A percentile compares a stretch with the other conserved stretches of the same genome.
Evolutionary conservation across 2,888 invertebrate species (phyloP).

Genomic region (Rapana venosa): DNA sequence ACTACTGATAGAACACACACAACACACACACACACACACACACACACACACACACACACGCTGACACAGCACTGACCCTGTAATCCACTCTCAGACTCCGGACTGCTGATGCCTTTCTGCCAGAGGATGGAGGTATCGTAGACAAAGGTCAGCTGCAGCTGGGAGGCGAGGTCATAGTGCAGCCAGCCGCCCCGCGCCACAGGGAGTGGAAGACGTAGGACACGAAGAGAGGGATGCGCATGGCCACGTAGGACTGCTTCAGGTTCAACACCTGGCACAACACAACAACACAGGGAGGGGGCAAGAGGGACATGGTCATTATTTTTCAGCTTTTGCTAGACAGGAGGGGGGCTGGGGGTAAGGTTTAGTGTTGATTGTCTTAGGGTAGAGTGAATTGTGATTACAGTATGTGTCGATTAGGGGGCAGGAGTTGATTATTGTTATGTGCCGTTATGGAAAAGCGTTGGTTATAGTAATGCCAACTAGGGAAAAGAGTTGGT

Average conservation of each 20-base stretch:
- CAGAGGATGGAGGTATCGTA: constrained; percentile 77
- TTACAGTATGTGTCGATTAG: too few relatives aligned
- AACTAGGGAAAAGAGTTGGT: too few relatives aligned
- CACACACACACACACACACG: not conserved
- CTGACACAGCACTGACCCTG: constrained; percentile 62
- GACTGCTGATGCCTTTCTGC: constrained; percentile 75
- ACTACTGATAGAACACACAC: not conserved
- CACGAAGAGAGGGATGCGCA: constrained; percentile 75
- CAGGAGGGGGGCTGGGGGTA: too few relatives aligned
- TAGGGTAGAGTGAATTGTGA: too few relatives aligned
- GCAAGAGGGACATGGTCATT: too few relatives aligned
- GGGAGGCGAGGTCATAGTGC: constrained; percentile 73
- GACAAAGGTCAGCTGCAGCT: constrained; percentile 75
- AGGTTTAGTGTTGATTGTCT: too few relatives aligned
- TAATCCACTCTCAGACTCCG: constrained; percentile 60
- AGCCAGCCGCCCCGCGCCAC: constrained; percentile 73
- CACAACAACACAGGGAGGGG: too few relatives aligned
- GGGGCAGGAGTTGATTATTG: too few relatives aligned
- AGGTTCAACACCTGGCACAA: constrained; percentile 68
- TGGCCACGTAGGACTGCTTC: constrained; percentile 75
- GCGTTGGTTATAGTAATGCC: too few relatives aligned
- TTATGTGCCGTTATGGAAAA: too few relatives aligned
- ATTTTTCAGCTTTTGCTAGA: too few relatives aligned
- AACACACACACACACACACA: not conserved
- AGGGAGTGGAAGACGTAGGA: constrained; percentile 76